Base-by-base conservation (phyloP, 2,113 vertebrate species). In the Cichladusa arquata region DNA sequence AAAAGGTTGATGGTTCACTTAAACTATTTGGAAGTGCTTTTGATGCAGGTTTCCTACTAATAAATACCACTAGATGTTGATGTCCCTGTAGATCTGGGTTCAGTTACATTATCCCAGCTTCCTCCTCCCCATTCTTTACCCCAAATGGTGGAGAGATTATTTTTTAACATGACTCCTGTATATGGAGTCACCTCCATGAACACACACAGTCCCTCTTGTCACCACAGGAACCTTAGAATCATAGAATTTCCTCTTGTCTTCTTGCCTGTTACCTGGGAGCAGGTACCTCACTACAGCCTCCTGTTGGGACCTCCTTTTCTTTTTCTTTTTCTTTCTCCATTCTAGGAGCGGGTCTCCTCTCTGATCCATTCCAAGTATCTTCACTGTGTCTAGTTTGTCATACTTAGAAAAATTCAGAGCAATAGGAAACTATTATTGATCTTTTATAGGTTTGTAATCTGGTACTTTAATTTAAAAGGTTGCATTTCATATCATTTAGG, bases 121-220 rank as follows among this genome's bases (percentile, higher is more conserved):
- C 14, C 9, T 70, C 7, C 42, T 70, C 17, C 11, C 5, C 5
- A 79, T 31, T 54, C 14, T 14, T 58, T 67, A 47, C 8, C 5
- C 9, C 3, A 24, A 9, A 36, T 48, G 19, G 31, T 25, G 34
- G 33, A 42, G 44, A n/a, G 15, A 31, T 74, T 8, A 3, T 62
- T 76, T 34, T 81, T 86, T 86, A 29, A 23, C 0, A 0, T 34
- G 14, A 42, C 3, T 9, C 4, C 33, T 25, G 5, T 13, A 1
- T 14, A 12, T 42, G 42, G 73, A 14, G 12, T 69, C 50, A 36
- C 3, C 10, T 60, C 25, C 9, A 22, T 3, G 17, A 81, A 33
- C 12, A 8, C 4, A 36, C 0, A 0, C 3, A 48, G 34, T 74
- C 34, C 34, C 9, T 77, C 20, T 36, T 36, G 8, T 50, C 5